These are phyloP conservation scores for Bedellia somnulentella DNA, from an alignment of 2,888 invertebrate genomes.

Conservation along the genomic window DNA sequence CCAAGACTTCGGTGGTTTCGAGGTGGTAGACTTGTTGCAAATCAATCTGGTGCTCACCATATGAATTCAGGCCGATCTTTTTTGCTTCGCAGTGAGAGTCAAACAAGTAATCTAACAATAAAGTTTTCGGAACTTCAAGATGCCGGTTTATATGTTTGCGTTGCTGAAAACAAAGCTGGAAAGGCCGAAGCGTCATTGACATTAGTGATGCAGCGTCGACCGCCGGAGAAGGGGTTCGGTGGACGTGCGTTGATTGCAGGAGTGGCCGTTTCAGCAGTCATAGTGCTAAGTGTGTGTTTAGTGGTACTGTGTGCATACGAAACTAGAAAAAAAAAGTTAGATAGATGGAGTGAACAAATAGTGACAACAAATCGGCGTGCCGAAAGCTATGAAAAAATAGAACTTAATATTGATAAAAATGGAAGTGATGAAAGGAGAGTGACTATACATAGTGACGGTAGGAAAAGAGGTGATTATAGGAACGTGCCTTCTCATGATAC, in stretches of 20 bases:
- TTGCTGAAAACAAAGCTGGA: constrained; percentile 81
- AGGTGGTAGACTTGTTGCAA: constrained; percentile 70
- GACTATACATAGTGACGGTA: constrained; percentile 28
- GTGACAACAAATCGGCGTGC: constrained; percentile 46
- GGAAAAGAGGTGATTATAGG: constrained; percentile 70
- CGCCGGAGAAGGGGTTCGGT: constrained; percentile 61
- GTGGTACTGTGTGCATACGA: constrained; percentile 68
- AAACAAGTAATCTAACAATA: constrained; percentile 73
- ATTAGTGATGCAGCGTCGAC: constrained; percentile 68
- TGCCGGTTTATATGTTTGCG: constrained; percentile 75
- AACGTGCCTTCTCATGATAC: constrained; percentile 73
- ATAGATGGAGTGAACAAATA: constrained; percentile 55
- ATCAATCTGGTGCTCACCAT: constrained; percentile 38
- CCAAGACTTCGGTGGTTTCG: constrained; percentile 74
- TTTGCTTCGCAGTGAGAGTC: constrained; percentile 66
- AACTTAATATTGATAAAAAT: constrained; percentile 65
- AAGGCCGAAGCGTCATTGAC: constrained; percentile 74
- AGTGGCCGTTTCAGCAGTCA: constrained; percentile 68
- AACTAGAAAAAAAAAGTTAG: constrained; percentile 62
- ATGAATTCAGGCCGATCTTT: constrained; percentile 63
- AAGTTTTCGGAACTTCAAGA: constrained; percentile 73
- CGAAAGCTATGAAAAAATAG: constrained; percentile 80
- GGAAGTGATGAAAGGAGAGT: constrained; percentile 27
- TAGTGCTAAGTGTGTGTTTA: constrained; percentile 68
- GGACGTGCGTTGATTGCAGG: constrained; percentile 67